A percentile compares a stretch with the other conserved stretches of the same genome.
Evolutionary conservation across 2,888 invertebrate species (phyloP).

Genomic region (Erynnis tages): DNA sequence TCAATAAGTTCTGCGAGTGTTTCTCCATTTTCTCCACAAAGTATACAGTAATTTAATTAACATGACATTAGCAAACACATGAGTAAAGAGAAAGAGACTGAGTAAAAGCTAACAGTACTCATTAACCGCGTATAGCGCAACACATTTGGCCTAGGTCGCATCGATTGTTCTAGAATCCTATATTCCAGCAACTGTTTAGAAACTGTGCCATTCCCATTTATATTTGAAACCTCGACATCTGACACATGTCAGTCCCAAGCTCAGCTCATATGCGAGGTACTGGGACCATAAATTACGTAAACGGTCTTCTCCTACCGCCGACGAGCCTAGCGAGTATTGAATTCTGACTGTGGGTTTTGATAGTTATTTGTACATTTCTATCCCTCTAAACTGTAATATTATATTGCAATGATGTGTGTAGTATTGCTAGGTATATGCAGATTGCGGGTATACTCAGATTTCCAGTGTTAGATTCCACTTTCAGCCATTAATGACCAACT

Average conservation of each 20-base stretch:
- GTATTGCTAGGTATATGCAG: too few species aligned
- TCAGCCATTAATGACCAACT: too few species aligned
- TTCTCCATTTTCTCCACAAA: too few species aligned
- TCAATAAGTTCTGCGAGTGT: too few species aligned
- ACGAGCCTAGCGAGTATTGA: too few species aligned
- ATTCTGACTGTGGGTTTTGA: too few species aligned
- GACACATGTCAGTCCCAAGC: slow-evolving; percentile 2
- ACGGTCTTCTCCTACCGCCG: too few species aligned
- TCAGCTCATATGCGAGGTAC: not conserved
- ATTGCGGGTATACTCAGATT: too few species aligned
- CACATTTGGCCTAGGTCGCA: slow-evolving; percentile 10
- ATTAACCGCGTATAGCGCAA: slow-evolving; percentile 1
- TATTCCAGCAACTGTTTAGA: not conserved
- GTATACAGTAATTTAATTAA: slow-evolving; percentile 9
- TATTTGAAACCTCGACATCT: slow-evolving; percentile 2
- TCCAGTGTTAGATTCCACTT: too few species aligned
- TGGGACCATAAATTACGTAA: not conserved
- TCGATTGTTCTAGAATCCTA: slow-evolving; percentile 16
- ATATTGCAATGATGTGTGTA: too few species aligned
- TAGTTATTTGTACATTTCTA: too few species aligned
- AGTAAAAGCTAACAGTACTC: slow-evolving; percentile 1
- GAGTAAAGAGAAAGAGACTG: not conserved
- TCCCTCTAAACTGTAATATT: too few species aligned
- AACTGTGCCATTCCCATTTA: slow-evolving; percentile 7
- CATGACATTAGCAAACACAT: not conserved